These are phyloP conservation scores for Plectrocnemia conspersa DNA, from an alignment of 1,140 invertebrate species.

Conservation along the genomic window DNA sequence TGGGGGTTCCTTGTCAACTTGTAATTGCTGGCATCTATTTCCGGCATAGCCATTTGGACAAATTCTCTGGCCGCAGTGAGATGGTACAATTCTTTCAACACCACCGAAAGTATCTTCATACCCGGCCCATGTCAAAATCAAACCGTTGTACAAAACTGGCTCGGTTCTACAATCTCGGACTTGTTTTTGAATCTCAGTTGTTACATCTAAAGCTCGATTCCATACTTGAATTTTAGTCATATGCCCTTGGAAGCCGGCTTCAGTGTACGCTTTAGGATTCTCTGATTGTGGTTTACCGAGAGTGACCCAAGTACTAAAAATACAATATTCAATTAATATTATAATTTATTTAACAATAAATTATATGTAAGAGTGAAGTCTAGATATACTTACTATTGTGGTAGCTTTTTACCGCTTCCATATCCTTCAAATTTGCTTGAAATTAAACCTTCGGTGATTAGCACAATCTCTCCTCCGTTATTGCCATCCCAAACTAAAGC, in stretches of 20 bases:
- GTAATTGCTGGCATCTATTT: slow-evolving; percentile 74
- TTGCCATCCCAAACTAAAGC: slow-evolving; percentile 90
- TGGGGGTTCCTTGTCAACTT: slow-evolving; percentile 80
- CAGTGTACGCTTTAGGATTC: slow-evolving; percentile 69
- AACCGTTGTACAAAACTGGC: slow-evolving; percentile 79
- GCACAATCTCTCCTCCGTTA: slow-evolving; percentile 73
- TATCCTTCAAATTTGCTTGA: slow-evolving; percentile 85
- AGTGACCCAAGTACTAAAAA: slow-evolving; percentile 80
- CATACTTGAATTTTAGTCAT: slow-evolving; percentile 93
- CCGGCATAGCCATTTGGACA: slow-evolving; percentile 83
- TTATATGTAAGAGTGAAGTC: slow-evolving; percentile 6
- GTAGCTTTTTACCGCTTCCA: slow-evolving; percentile 70
- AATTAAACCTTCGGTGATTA: slow-evolving; percentile 90
- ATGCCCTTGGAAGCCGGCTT: slow-evolving; percentile 90
- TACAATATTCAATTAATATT: slow-evolving; percentile 26
- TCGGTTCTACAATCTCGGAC: slow-evolving; percentile 86
- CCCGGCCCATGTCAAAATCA: slow-evolving; percentile 87
- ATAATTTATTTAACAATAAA: neutral
- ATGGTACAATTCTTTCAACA: slow-evolving; percentile 88
- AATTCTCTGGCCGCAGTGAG: slow-evolving; percentile 80
- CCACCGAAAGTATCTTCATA: slow-evolving; percentile 85
- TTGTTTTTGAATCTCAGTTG: slow-evolving; percentile 90
- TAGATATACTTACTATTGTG: slow-evolving; percentile 66
- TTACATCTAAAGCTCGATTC: slow-evolving; percentile 84
- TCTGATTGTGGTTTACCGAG: slow-evolving; percentile 80